A percentile compares a stretch with the other conserved stretches of the same genome.
Evolutionary conservation across 2,113 vertebrate species (phyloP).

Genomic region (Rhabdornis inornatus): DNA sequence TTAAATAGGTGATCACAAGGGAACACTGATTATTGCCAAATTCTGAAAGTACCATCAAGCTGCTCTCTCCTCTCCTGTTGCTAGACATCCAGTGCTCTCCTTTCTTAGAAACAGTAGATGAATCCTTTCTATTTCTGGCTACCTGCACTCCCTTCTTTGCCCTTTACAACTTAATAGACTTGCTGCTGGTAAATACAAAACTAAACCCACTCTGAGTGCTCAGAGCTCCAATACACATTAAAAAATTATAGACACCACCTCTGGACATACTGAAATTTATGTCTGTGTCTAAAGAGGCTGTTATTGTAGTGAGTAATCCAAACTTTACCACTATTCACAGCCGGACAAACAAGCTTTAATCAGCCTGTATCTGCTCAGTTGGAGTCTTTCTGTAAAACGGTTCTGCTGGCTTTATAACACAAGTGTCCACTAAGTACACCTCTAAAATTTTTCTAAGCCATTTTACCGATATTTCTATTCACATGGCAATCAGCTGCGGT

Average conservation of each 20-base stretch:
- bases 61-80: background rate
- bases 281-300: slow-evolving; percentile 60
- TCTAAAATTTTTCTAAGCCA: slow-evolving; percentile 37
- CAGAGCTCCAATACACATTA: slow-evolving; percentile 51
- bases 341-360: slow-evolving; percentile 50
- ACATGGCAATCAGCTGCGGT: slow-evolving; percentile 10
- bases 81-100: background rate
- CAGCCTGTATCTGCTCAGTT: slow-evolving; percentile 3
- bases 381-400: slow-evolving; percentile 35
- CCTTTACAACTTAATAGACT: slow-evolving; percentile 70
- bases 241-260: slow-evolving; percentile 70
- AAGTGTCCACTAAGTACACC: slow-evolving; percentile 40
- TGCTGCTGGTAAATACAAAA: slow-evolving; percentile 71
- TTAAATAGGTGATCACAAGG: background rate
- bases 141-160: slow-evolving; percentile 21
- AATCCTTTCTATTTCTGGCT: slow-evolving; percentile 58
- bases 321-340: slow-evolving; percentile 61
- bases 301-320: slow-evolving; percentile 57
- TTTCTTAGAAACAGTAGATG: slow-evolving; percentile 50
- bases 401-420: slow-evolving; percentile 26
- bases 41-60: background rate
- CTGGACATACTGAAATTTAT: slow-evolving; percentile 65
- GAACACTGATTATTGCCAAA: background rate
- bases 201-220: slow-evolving; percentile 57
- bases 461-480: slow-evolving; percentile 57